Percentiles rank a stretch among this genome's conserved stretches.
These are phyloP conservation scores for Leptopilina clavipes DNA, from an alignment of 1,140 invertebrate genomes.

Conservation along the genomic window DNA sequence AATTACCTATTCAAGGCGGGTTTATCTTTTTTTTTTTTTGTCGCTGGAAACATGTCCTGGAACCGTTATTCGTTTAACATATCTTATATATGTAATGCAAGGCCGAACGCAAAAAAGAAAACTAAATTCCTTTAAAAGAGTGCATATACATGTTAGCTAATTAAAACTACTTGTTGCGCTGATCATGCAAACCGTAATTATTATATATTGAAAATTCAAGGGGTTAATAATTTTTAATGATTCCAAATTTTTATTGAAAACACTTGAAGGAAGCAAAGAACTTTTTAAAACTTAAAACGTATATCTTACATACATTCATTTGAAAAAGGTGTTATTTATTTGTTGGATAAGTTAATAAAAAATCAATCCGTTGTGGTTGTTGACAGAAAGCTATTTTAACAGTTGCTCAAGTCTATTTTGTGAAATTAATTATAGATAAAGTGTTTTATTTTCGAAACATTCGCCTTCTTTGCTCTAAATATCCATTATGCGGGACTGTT, in stretches of 20 bases:
- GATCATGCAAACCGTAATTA: neutral
- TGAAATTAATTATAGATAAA: constrained; percentile 18
- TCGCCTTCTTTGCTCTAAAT: neutral
- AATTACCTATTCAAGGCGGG: constrained; percentile 43
- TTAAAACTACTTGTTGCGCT: constrained; percentile 16
- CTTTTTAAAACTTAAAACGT: too few relatives aligned
- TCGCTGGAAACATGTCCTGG: constrained; percentile 37
- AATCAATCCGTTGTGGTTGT: neutral
- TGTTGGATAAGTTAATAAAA: too few relatives aligned
- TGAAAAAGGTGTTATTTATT: too few relatives aligned
- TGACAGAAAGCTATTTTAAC: neutral
- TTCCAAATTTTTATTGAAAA: neutral
- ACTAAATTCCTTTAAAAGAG: neutral
- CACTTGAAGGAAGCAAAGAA: too few relatives aligned
- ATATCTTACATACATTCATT: too few relatives aligned
- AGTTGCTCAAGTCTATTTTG: neutral
- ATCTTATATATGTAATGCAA: constrained; percentile 47
- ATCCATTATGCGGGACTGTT: neutral
- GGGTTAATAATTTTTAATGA: neutral
- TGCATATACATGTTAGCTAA: neutral
- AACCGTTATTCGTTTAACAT: constrained; percentile 60
- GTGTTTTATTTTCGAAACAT: neutral
- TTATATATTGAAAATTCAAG: neutral
- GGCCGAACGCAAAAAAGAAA: neutral
- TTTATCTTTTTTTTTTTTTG: constrained; percentile 38